Percentiles rank a stretch among this genome's conserved stretches.
Evolutionary conservation across 2,797 vertebrate genomes (phyloP).

Genomic region (Thaleichthys pacificus): DNA sequence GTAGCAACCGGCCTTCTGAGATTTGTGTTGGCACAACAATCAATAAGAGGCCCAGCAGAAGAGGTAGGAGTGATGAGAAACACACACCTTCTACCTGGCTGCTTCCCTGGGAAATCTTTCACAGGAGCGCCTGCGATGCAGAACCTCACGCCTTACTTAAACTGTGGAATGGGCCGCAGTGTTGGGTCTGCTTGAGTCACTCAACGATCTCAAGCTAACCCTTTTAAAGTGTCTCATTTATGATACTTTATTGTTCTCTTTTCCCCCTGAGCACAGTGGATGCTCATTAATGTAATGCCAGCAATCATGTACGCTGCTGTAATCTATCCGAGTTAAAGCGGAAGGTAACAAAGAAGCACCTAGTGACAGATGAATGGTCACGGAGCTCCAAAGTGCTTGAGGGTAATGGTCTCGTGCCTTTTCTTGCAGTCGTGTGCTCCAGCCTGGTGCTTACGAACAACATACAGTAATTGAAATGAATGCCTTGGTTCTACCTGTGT

Average conservation of each 20-base stretch:
- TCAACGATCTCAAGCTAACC: neutral
- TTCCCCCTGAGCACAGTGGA: slow-evolving; percentile 2
- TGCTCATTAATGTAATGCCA: slow-evolving; percentile 47
- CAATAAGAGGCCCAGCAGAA: slow-evolving; percentile 38
- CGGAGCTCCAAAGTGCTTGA: slow-evolving; percentile 23
- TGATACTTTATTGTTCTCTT: slow-evolving; percentile 10
- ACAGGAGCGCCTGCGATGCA: slow-evolving; percentile 29
- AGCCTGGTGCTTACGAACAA: slow-evolving; percentile 22
- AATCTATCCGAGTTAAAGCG: slow-evolving; percentile 65
- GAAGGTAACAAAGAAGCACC: neutral
- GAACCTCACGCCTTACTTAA: neutral
- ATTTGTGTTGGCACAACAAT: slow-evolving; percentile 40
- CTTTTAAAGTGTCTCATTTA: slow-evolving; percentile 10
- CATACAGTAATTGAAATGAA: slow-evolving; percentile 47
- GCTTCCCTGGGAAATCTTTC: slow-evolving; percentile 37
- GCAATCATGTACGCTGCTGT: slow-evolving; percentile 47
- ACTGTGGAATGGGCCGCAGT: neutral
- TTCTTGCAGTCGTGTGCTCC: slow-evolving; percentile 26
- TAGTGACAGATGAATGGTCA: neutral
- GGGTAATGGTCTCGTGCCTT: slow-evolving; percentile 21
- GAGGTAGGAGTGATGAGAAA: slow-evolving; percentile 40
- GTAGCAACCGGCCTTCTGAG: slow-evolving; percentile 15
- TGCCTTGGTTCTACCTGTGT: slow-evolving; percentile 26
- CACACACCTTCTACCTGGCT: slow-evolving; percentile 24
- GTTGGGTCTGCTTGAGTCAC: neutral